phyloP scores from a whole-genome alignment of 2,113 vertebrate species.

The Climacteris rufus region DNA sequence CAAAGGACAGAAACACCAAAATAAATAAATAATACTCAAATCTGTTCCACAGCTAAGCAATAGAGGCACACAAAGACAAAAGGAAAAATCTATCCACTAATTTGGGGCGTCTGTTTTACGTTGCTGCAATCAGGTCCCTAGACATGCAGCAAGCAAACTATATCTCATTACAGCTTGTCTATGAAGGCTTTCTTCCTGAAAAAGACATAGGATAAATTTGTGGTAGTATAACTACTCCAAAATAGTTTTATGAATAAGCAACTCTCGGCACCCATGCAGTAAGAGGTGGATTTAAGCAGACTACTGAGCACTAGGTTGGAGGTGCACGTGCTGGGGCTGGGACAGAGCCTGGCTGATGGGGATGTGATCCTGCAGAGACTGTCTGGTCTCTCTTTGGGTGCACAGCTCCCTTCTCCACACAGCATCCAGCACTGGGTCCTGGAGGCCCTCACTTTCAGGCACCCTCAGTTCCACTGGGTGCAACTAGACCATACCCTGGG shows the following conservation, averaged over 20 bases:
- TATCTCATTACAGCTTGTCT: not conserved
- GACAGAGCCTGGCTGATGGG: not conserved
- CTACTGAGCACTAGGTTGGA: not conserved
- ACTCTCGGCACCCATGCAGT: accelerated
- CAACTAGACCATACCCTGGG: not conserved
- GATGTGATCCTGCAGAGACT: not conserved
- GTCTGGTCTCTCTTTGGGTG: not conserved
- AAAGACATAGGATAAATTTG: not conserved
- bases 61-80: not conserved
- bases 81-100: not conserved
- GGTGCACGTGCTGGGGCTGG: not conserved
- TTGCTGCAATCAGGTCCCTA: not conserved
- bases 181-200: not conserved
- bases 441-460: not conserved
- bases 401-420: accelerated
- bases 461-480: accelerated
- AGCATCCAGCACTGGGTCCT: not conserved
- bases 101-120: not conserved
- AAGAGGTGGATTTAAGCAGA: not conserved
- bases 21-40: not conserved
- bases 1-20: not conserved
- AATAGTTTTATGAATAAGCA: not conserved
- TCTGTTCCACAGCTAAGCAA: not conserved
- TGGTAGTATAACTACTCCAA: not conserved
- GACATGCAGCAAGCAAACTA: not conserved